Evolutionary conservation across 2,888 invertebrate genomes (phyloP).

Genomic region (Bombyx huttoni): DNA sequence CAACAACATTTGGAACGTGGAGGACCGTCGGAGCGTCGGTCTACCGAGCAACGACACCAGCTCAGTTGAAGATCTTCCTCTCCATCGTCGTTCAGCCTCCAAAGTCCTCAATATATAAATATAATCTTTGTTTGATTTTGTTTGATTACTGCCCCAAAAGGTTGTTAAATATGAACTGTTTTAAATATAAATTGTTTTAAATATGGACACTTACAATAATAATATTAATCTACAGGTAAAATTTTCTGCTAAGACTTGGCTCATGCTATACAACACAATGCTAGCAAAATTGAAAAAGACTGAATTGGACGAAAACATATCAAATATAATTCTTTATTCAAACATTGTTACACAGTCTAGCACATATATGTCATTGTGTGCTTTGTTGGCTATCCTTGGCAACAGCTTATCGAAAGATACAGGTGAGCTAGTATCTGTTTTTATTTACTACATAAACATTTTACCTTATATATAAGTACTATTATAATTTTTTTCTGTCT

Average conservation of each 20-base stretch:
- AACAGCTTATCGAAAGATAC: conserved; percentile 14
- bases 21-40: too few species aligned
- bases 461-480: too few species aligned
- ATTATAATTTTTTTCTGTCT: too few species aligned
- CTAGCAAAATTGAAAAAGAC: conserved; percentile 12
- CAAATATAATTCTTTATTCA: conserved; percentile 5
- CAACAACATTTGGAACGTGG: too few species aligned
- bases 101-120: too few species aligned
- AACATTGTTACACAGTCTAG: conserved; percentile 5
- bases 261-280: conserved; percentile 20
- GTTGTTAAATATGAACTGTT: too few species aligned
- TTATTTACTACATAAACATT: too few species aligned
- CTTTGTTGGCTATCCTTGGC: conserved; percentile 24
- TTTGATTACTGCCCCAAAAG: too few species aligned
- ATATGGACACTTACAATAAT: background rate
- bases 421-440: background rate
- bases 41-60: too few species aligned
- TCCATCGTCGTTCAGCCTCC: too few species aligned
- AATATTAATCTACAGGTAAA: conserved; percentile 22
- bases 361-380: conserved; percentile 22
- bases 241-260: conserved; percentile 28
- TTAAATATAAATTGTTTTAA: background rate
- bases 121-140: too few species aligned
- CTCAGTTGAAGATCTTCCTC: too few species aligned
- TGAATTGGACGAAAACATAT: conserved; percentile 15